Percentiles rank a stretch among this genome's conserved stretches.
phyloP scores from a whole-genome alignment of 1,140 invertebrate species.

The Myzus persicae region DNA sequence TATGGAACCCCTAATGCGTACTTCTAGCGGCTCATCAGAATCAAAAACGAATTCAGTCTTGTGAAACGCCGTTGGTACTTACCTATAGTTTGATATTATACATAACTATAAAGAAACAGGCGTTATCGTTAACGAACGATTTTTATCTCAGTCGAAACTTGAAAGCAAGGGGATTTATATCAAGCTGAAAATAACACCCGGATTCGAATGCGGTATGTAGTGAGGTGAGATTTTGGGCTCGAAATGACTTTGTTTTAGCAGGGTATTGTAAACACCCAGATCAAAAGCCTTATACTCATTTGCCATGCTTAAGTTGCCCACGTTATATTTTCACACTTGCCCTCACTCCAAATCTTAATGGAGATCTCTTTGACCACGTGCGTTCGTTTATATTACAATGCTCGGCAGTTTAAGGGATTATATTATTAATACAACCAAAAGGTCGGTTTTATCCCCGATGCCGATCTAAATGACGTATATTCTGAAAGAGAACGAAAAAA shows the following conservation, averaged over 20 bases:
- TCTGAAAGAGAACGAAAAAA: background rate
- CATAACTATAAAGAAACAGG: background rate
- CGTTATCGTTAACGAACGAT: background rate
- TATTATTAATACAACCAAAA: background rate
- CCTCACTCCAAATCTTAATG: slow-evolving; percentile 11
- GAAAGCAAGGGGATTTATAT: background rate
- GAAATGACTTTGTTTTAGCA: background rate
- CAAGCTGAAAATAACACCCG: background rate
- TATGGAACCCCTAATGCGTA: background rate
- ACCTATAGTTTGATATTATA: too few species aligned
- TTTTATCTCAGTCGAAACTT: background rate
- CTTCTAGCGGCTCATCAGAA: background rate
- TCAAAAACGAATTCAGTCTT: background rate
- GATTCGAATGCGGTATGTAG: background rate
- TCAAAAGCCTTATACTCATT: slow-evolving; percentile 19
- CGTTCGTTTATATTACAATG: background rate
- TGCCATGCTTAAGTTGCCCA: background rate
- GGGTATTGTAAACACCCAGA: background rate
- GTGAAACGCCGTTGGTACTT: too few species aligned
- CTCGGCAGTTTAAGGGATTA: background rate
- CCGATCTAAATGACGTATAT: background rate
- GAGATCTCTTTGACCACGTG: slow-evolving; percentile 27
- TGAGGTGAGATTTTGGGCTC: background rate
- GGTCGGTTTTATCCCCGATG: background rate
- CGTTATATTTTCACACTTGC: background rate